These are phyloP conservation scores for Capitella teleta DNA, from an alignment of 1,140 invertebrate species.

Conservation along the genomic window DNA sequence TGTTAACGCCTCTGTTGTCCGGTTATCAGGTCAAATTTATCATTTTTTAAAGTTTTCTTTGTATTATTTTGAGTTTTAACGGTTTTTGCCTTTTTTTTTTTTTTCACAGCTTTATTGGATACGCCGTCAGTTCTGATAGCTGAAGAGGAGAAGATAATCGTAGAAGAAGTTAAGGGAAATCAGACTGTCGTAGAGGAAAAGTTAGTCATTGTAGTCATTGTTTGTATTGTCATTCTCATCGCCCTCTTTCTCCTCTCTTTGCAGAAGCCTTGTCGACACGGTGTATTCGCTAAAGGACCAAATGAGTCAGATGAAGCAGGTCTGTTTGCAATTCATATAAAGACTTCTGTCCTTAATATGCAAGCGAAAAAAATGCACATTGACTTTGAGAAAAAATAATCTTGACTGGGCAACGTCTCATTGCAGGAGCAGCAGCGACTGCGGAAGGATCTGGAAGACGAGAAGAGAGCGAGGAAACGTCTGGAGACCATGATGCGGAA, in stretches of 20 bases:
- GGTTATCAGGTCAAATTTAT: too few relatives aligned
- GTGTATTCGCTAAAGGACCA: conserved; percentile 58
- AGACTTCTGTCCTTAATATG: background rate
- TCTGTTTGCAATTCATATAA: conserved; percentile 13
- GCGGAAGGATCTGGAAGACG: background rate
- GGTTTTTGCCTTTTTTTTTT: background rate
- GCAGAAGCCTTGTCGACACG: conserved; percentile 56
- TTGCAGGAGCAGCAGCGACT: background rate
- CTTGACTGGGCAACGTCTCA: background rate
- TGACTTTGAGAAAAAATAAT: background rate
- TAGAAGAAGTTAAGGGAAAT: conserved; percentile 45
- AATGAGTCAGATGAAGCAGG: conserved; percentile 48
- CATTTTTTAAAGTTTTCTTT: too few relatives aligned
- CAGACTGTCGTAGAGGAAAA: conserved; percentile 46
- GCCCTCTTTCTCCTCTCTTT: conserved; percentile 6
- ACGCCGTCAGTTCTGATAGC: conserved; percentile 48
- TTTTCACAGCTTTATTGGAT: conserved; percentile 23
- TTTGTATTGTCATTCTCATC: background rate
- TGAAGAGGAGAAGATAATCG: conserved; percentile 51
- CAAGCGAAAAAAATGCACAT: background rate
- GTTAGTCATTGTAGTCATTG: conserved; percentile 28
- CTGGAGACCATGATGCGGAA: background rate
- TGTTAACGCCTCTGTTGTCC: too few relatives aligned
- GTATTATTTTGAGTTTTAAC: too few relatives aligned
- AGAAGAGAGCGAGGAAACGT: conserved; percentile 2